Conservation (phyloP, 2,888 invertebrate species). For the Enchytraeus crypticus region DNA sequence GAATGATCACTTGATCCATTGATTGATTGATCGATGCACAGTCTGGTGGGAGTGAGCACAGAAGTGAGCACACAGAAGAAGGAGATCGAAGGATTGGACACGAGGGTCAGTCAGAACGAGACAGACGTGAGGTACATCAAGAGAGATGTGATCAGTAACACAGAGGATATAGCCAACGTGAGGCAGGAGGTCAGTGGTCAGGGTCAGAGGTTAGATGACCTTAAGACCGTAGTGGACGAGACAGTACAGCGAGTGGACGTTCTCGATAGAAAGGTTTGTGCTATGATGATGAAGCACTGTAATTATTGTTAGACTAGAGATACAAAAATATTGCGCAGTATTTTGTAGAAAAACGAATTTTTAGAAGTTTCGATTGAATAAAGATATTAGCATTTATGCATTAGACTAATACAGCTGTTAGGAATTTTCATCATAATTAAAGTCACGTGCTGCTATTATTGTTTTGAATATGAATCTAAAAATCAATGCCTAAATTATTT, state of each 20-base stretch:
- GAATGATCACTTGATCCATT: too few relatives aligned
- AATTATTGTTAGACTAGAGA: too few relatives aligned
- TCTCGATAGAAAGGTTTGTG: background rate
- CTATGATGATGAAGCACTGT: too few relatives aligned
- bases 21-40: constrained; percentile 10
- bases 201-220: constrained; percentile 7
- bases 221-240: background rate
- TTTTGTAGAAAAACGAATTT: too few relatives aligned
- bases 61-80: constrained; percentile 29
- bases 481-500: too few relatives aligned
- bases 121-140: background rate
- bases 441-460: too few relatives aligned
- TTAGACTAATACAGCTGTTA: too few relatives aligned
- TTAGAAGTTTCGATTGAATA: too few relatives aligned
- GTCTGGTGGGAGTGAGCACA: constrained; percentile 32
- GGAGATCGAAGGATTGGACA: constrained; percentile 8
- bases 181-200: constrained; percentile 5
- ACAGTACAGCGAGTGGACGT: constrained; percentile 1
- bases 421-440: too few relatives aligned
- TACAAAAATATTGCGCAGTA: too few relatives aligned
- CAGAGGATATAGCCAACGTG: background rate
- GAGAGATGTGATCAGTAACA: constrained; percentile 18
- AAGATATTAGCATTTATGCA: too few relatives aligned
- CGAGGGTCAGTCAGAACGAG: background rate
- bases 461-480: too few relatives aligned